Conservation (phyloP, 2,797 vertebrate species). For the Tinamus major region DNA sequence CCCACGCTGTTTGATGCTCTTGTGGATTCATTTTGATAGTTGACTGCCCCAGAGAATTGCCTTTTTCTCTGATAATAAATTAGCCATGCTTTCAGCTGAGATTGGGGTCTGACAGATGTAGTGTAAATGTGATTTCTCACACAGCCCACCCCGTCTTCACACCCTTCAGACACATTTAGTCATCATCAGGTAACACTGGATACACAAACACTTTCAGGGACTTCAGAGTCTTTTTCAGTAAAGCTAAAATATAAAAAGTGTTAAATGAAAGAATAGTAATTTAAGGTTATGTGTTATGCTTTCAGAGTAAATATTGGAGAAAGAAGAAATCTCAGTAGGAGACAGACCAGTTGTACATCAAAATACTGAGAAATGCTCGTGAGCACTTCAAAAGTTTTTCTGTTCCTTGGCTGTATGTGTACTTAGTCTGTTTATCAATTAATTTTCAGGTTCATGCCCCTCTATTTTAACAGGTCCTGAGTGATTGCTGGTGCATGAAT, state of each 20-base stretch:
- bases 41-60: constrained; percentile 23
- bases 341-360: not conserved
- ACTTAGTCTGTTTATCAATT: not conserved
- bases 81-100: not conserved
- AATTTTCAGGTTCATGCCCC: not conserved
- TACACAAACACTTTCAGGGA: not conserved
- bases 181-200: not conserved
- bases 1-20: not conserved
- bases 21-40: not conserved
- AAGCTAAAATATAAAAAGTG: not conserved
- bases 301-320: not conserved
- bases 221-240: not conserved
- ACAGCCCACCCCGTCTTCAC: not conserved
- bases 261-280: not conserved
- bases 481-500: not conserved
- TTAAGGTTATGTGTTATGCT: not conserved
- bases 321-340: not conserved
- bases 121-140: constrained; percentile 24
- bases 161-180: constrained; percentile 1
- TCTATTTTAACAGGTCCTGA: not conserved
- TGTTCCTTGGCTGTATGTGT: not conserved
- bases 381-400: not conserved
- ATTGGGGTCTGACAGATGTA: not conserved
- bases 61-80: constrained; percentile 36
- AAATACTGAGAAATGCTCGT: not conserved